Evolutionary conservation across 2,113 vertebrate genomes (phyloP), one percentile per base, ranked within the genome.

Genomic region (Mesembrinibis cayennensis): DNA sequence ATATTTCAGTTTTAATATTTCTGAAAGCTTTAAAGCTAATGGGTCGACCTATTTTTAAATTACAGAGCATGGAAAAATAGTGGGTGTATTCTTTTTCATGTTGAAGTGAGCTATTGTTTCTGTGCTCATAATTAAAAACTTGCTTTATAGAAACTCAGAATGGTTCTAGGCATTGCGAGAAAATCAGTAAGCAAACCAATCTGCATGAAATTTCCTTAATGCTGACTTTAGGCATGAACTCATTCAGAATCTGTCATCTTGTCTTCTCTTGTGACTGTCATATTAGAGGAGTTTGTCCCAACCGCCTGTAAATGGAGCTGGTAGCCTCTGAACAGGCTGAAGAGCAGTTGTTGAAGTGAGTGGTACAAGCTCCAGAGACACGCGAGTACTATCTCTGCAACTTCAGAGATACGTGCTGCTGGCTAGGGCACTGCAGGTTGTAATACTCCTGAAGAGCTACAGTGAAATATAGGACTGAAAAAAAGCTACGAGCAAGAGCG

Each of bases 71-170:
- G 89, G 77, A 95, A 94, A 93, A 95, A 85, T 66, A 95, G 76
- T 52, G 90, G 82, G 62, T 93, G 71, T 93, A 69, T 95, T 90
- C 77, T 87, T 94, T 94, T 77, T 86, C 71, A 78, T 74, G 55
- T 44, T 94, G 84, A 95, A 95, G 32, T 63, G 55, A 91, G 59
- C 93, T 94, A 87, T 97, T 97, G 94, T 96, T 96, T 93, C 71
- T 86, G 40, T 55, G 80, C 55, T 78, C 21, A 3, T 91, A 88
- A 94, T 93, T 93, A 89, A 95, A 93, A 88, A 30, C 66, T 86
- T 3, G 1, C 42, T 50, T 78, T 58, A 82, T 79, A 82, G 80
- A 86, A 94, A 44, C 23, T 86, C 40, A 18, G 7, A 84, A 77
- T 69, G 62, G 56, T 65, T n/a, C 42, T 82, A n/a, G 22, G 62